Evolutionary conservation across 2,797 vertebrate genomes (phyloP).

Genomic region (Labroides dimidiatus): DNA sequence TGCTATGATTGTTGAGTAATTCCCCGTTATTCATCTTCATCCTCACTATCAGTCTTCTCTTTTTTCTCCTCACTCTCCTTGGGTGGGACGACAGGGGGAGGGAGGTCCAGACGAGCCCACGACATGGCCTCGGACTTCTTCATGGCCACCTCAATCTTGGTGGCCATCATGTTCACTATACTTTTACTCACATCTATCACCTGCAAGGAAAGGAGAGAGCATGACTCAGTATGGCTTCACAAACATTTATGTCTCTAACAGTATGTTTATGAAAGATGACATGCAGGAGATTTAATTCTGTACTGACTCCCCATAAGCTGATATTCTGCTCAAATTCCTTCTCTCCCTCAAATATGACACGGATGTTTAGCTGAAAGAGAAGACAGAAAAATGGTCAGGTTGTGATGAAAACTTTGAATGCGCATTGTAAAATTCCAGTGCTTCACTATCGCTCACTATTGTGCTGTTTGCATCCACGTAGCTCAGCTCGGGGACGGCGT

Average conservation of each 20-base stretch:
- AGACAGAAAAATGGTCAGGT: conserved; percentile 34
- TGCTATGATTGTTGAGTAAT: background rate
- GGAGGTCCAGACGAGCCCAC: conserved; percentile 95
- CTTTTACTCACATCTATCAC: conserved; percentile 94
- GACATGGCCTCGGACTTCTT: conserved; percentile 93
- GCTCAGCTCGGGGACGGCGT: conserved; percentile 92
- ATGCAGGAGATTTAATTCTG: background rate
- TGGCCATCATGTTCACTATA: conserved; percentile 92
- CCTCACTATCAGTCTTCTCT: conserved; percentile 68
- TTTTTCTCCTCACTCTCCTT: conserved; percentile 63
- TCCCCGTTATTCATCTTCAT: conserved; percentile 67
- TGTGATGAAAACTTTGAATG: background rate
- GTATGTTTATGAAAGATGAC: background rate
- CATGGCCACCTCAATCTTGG: conserved; percentile 95
- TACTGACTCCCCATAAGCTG: conserved; percentile 97
- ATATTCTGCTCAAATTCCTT: conserved; percentile 94
- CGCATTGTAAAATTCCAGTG: background rate
- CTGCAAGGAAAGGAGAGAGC: conserved; percentile 55
- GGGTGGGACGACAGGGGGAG: conserved; percentile 75
- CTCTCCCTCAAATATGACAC: conserved; percentile 94
- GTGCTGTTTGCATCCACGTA: conserved; percentile 95
- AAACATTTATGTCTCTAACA: background rate
- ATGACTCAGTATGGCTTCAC: background rate
- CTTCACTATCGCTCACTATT: conserved; percentile 79
- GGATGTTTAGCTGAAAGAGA: conserved; percentile 88